phyloP scores from a whole-genome alignment of 2,797 vertebrate genomes.

The Clarias pachynema region DNA sequence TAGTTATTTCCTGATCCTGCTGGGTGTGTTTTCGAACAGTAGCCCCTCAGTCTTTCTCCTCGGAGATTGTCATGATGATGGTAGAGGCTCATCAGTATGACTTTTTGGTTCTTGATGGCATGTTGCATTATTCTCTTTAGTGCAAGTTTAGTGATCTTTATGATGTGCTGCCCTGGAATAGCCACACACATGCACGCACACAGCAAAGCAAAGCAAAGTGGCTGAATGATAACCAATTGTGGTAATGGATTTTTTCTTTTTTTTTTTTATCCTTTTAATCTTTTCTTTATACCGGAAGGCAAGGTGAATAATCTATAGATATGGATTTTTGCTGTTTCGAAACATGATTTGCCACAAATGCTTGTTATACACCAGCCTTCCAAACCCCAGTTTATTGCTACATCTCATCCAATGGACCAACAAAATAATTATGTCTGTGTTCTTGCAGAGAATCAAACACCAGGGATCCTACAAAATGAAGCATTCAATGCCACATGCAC shows the following conservation, averaged over 20 bases:
- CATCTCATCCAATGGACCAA: conserved; percentile 12
- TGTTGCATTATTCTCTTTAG: not conserved
- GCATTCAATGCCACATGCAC: conserved; percentile 37
- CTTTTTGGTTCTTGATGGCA: conserved; percentile 38
- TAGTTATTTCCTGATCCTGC: too few relatives aligned
- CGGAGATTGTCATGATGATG: conserved; percentile 13
- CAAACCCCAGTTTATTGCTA: conserved; percentile 5
- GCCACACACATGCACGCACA: not conserved
- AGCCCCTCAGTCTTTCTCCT: conserved; percentile 1
- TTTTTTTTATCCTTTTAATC: not conserved
- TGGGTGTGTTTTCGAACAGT: not conserved
- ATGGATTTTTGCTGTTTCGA: not conserved
- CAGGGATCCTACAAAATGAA: conserved; percentile 10
- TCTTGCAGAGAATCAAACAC: conserved; percentile 28
- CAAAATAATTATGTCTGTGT: conserved; percentile 34
- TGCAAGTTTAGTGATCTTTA: not conserved
- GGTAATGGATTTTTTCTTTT: not conserved
- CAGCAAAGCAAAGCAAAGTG: not conserved
- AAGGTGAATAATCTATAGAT: not conserved
- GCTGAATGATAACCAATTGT: not conserved
- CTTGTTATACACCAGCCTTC: not conserved
- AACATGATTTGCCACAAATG: not conserved
- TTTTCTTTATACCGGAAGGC: not conserved
- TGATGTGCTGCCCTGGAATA: not conserved
- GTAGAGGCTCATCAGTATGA: not conserved